Evolutionary conservation across 2,113 vertebrate genomes (phyloP).

Genomic region (Mirza zaza): DNA sequence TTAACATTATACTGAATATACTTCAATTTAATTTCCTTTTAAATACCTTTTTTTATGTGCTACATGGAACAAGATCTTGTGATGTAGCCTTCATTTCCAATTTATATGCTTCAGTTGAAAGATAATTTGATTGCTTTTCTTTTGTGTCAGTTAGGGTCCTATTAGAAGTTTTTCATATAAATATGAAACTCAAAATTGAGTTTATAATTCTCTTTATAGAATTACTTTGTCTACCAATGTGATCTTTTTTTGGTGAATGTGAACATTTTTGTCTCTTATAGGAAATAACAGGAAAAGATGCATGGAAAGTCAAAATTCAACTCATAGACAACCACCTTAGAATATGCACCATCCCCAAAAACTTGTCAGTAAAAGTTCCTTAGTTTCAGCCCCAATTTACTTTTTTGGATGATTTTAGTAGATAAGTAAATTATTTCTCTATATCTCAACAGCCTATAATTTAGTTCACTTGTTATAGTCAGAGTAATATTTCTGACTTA

Average conservation of each 20-base stretch:
- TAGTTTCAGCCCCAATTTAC: not conserved
- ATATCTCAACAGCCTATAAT: not conserved
- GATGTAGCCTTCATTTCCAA: conserved; percentile 65
- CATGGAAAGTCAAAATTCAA: not conserved
- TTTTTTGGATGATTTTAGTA: not conserved
- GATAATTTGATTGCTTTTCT: conserved; percentile 72
- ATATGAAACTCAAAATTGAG: conserved; percentile 58
- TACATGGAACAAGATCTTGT: conserved; percentile 58
- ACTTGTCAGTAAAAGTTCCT: not conserved
- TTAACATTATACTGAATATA: conserved; percentile 74
- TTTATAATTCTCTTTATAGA: conserved; percentile 32
- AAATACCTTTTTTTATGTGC: conserved; percentile 75
- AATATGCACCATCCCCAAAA: not conserved
- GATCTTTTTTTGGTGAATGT: conserved; percentile 15
- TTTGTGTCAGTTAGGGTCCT: conserved; percentile 51
- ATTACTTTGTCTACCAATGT: not conserved
- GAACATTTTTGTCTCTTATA: not conserved
- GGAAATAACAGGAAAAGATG: not conserved
- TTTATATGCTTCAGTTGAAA: conserved; percentile 65
- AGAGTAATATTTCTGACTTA: not conserved
- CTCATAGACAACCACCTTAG: not conserved
- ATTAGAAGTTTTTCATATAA: conserved; percentile 66
- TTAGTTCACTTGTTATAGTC: not conserved
- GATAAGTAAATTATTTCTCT: not conserved
- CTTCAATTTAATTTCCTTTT: conserved; percentile 77